Percentiles rank a stretch among this genome's conserved stretches.
Evolutionary conservation across 2,797 vertebrate species (phyloP).

Genomic region (Megaceryle alcyon): DNA sequence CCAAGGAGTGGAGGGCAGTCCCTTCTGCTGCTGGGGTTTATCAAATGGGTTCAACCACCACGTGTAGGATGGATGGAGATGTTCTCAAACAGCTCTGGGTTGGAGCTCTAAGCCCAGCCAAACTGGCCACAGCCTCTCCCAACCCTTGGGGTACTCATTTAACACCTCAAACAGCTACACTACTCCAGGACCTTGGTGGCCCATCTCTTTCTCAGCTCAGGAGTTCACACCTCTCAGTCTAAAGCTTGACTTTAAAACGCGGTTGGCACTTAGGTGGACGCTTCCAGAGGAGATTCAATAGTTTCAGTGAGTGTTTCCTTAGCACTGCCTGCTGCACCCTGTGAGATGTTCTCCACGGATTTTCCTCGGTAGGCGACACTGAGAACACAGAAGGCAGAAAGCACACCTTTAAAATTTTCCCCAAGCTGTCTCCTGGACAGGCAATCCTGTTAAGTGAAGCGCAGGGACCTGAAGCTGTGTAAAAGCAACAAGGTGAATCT

Average conservation of each 20-base stretch:
- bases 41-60: not conserved
- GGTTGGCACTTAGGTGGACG: accelerated
- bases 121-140: not conserved
- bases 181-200: not conserved
- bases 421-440: conserved; percentile 38
- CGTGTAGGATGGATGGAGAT: accelerated
- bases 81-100: not conserved
- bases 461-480: conserved; percentile 41
- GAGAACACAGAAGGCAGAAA: not conserved
- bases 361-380: not conserved
- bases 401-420: conserved; percentile 23
- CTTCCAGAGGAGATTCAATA: not conserved
- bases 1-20: not conserved
- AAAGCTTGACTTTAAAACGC: not conserved
- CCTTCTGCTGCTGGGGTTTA: not conserved
- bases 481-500: conserved; percentile 65
- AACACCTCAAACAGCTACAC: not conserved
- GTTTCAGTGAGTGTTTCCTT: not conserved
- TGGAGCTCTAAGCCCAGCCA: not conserved
- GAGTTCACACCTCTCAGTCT: not conserved
- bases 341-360: not conserved
- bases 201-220: not conserved
- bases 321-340: not conserved
- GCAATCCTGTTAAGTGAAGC: conserved; percentile 54
- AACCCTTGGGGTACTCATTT: not conserved